phyloP scores from a whole-genome alignment of 2,113 vertebrate species.

The Hucho hucho region DNA sequence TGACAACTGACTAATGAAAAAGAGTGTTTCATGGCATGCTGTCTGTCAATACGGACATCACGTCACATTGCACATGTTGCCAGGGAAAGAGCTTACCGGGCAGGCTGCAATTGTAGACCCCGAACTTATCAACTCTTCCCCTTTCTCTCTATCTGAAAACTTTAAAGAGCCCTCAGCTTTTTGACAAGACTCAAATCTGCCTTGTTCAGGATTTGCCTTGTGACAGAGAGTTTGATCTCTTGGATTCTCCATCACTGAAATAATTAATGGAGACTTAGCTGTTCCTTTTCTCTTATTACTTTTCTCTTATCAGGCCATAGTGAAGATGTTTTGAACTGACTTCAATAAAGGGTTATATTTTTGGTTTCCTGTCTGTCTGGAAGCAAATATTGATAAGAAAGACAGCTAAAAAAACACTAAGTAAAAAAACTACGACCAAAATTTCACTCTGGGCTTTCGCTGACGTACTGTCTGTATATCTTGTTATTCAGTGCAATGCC shows the following conservation, averaged over 20 bases:
- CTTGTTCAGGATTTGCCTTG: neutral
- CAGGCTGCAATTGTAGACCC: neutral
- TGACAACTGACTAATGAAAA: slow-evolving; percentile 7
- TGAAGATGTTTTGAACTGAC: neutral
- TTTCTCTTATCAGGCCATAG: neutral
- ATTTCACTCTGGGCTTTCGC: neutral
- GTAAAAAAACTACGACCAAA: neutral
- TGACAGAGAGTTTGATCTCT: neutral
- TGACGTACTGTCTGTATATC: neutral
- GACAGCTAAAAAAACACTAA: neutral
- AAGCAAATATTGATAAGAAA: neutral
- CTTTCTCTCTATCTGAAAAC: neutral
- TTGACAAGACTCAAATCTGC: neutral
- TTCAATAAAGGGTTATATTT: neutral
- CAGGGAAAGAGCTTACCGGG: neutral
- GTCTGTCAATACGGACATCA: slow-evolving; percentile 10
- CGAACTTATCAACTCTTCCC: neutral
- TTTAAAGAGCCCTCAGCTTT: neutral
- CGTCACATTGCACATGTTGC: too few species aligned
- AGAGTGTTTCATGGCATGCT: neutral
- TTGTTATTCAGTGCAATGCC: neutral
- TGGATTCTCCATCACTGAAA: neutral
- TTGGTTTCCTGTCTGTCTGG: neutral
- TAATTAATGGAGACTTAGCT: neutral
- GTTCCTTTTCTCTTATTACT: neutral